These are phyloP conservation scores for Xestia c-nigrum DNA, from an alignment of 2,888 invertebrate genomes.

Conservation along the genomic window DNA sequence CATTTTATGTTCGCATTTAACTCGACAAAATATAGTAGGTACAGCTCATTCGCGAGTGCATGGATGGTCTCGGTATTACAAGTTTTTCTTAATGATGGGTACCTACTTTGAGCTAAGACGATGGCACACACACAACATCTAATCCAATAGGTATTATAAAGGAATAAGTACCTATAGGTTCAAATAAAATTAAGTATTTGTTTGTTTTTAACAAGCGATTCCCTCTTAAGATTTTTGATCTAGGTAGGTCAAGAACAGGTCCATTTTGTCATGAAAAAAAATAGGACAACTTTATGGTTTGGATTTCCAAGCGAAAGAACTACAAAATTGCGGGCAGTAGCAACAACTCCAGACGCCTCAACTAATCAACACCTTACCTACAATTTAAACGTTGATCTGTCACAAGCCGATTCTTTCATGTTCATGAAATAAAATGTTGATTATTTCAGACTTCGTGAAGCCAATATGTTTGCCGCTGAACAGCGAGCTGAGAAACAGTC, in stretches of 20 bases:
- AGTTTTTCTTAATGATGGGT: neutral
- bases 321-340: neutral
- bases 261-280: no score
- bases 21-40: neutral
- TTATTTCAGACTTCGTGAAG: slow-evolving; percentile 83
- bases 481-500: slow-evolving; percentile 72
- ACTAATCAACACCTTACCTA: neutral
- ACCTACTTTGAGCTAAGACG: neutral
- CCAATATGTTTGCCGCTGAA: slow-evolving; percentile 90
- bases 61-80: neutral
- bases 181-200: neutral
- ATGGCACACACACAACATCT: neutral
- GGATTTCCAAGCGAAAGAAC: neutral
- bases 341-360: neutral
- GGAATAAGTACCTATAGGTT: neutral
- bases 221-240: no score
- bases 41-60: neutral
- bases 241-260: no score
- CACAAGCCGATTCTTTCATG: neutral
- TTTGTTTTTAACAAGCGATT: no score
- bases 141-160: neutral
- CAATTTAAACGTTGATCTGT: neutral
- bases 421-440: slow-evolving; percentile 1
- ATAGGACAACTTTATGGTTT: neutral
- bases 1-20: neutral